Evolutionary conservation across 2,797 vertebrate species (phyloP), one percentile per base, ranked within the genome.

Genomic region (Neosilurus mollespiculum): DNA sequence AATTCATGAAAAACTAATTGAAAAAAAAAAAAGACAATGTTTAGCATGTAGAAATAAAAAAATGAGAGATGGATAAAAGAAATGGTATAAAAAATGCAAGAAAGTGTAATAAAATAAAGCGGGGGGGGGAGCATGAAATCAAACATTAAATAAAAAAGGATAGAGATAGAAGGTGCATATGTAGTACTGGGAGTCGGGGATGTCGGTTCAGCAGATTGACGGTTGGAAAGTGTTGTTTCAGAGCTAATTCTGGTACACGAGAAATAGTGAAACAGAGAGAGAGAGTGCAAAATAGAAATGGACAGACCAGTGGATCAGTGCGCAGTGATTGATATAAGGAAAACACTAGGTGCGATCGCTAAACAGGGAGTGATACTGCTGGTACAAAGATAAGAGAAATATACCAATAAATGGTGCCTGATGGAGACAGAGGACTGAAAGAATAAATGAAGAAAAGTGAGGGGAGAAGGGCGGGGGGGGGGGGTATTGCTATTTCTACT

Each of bases 361-460:
- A 54, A 30, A 26, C 15, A 56, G 71, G 71, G 71, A 73, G 71
- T 56, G 18, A 20, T 30, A 30, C 24, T 5, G 24, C 15, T 20
- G 26, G 24, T 56, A 9, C 24, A 75, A 20, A 56, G 26, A 75
- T 73, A 30, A 56, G 24, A 56, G 15, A 73, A 75, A 34, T 58
- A 76, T 10, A 59, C 54, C 26, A 8, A 59, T 34, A 34, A 76
- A 59, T 76, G 54, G 73, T 76, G 26, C 54, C 54, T 59, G 73
- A 59, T 37, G 54, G 73, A 59, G 53, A 75, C 53, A 75, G 53
- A 75, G 72, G 18, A 76, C 73, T 14, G 9, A 56, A 24, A 51
- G 49, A 16, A 49, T 51, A 67, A 59, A 22, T 7, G 49, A 56
- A 16, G 20, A n/a, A 2, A 6, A 43, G 37, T 43, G 37, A 43